Evolutionary conservation across 2,888 invertebrate species (phyloP).

Genomic region (Zeuzera pyrina): DNA sequence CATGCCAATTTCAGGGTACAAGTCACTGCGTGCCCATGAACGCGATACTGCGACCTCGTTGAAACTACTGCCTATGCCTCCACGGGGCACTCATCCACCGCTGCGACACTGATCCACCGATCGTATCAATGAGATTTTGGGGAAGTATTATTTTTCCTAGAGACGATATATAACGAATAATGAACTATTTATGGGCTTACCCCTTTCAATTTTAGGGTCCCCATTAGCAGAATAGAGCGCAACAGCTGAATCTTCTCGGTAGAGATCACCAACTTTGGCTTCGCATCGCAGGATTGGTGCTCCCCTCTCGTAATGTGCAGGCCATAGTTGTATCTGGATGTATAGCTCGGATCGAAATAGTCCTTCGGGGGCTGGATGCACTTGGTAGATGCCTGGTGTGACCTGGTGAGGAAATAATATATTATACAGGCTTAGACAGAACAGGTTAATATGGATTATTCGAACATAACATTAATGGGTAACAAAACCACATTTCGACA

Average conservation of each 20-base stretch:
- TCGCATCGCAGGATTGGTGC: constrained; percentile 78
- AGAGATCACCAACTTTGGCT: constrained; percentile 76
- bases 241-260: constrained; percentile 73
- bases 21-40: no score
- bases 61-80: no score
- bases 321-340: constrained; percentile 73
- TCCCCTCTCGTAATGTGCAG: constrained; percentile 76
- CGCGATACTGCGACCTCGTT: no score
- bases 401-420: no score
- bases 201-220: constrained; percentile 81
- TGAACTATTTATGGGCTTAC: constrained; percentile 43
- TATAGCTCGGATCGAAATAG: constrained; percentile 74
- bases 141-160: no score
- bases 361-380: constrained; percentile 58
- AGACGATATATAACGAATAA: no score
- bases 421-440: no score
- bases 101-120: constrained; percentile 3
- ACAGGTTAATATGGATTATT: no score
- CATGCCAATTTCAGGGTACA: no score
- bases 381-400: constrained; percentile 54
- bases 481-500: no score
- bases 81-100: constrained; percentile 1
- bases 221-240: constrained; percentile 76
- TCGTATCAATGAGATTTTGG: constrained; percentile 3
- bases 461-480: no score